These are phyloP conservation scores for Urocitellus parryii DNA, from an alignment of 2,113 vertebrate genomes.

Conservation along the genomic window DNA sequence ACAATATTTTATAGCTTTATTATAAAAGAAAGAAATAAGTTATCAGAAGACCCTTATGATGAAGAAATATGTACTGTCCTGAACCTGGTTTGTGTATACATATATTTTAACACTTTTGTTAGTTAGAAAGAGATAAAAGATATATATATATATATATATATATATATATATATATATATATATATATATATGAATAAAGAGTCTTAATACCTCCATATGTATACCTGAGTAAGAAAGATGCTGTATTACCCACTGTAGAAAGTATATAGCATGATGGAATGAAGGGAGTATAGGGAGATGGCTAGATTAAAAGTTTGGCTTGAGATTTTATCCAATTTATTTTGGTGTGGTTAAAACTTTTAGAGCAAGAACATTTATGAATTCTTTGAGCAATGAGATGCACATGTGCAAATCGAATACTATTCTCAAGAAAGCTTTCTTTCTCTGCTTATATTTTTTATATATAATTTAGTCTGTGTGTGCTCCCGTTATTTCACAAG, in stretches of 20 bases:
- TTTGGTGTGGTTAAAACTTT: neutral
- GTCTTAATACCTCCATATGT: too few species aligned
- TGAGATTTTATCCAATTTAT: neutral
- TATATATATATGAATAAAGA: neutral
- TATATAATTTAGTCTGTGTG: neutral
- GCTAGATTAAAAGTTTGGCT: too few species aligned
- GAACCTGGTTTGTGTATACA: neutral
- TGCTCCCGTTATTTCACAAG: neutral
- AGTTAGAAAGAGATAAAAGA: neutral
- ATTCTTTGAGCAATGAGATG: neutral
- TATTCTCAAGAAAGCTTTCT: neutral
- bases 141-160: neutral
- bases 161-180: neutral
- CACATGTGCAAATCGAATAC: neutral
- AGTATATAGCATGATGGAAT: fast-evolving
- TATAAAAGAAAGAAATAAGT: neutral
- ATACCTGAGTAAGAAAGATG: neutral
- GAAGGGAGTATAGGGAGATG: fast-evolving
- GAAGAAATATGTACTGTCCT: neutral
- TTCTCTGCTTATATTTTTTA: neutral
- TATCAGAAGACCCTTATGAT: neutral
- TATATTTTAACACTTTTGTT: neutral
- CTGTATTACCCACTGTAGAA: neutral
- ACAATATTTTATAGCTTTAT: neutral
- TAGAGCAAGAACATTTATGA: neutral